These are phyloP conservation scores for Poecilia wingei DNA, from an alignment of 2,797 vertebrate species.

Conservation along the genomic window DNA sequence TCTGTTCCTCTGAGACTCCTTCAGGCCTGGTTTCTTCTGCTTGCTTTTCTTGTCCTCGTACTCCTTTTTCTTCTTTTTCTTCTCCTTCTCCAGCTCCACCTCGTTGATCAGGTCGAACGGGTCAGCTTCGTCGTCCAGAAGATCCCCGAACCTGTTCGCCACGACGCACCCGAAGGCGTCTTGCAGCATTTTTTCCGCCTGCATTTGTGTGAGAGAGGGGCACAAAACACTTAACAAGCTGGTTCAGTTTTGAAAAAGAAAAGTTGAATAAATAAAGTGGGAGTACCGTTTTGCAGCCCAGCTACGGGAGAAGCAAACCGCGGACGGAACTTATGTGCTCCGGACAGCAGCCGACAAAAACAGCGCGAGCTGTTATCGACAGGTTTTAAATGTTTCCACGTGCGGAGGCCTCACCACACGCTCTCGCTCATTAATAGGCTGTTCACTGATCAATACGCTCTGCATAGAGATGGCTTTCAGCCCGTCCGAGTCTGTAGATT, in stretches of 20 bases:
- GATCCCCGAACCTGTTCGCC: slow-evolving; percentile 88
- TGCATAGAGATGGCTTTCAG: not conserved
- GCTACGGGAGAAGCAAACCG: not conserved
- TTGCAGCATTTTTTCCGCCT: slow-evolving; percentile 79
- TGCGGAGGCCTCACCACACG: slow-evolving; percentile 64
- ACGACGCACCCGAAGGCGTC: slow-evolving; percentile 89
- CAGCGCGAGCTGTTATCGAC: not conserved
- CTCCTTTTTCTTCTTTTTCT: slow-evolving; percentile 61
- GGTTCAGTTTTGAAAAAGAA: not conserved
- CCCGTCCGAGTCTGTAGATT: not conserved
- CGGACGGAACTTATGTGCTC: not conserved
- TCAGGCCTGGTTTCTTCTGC: slow-evolving; percentile 73
- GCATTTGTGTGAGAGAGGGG: slow-evolving; percentile 22
- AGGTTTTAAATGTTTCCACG: slow-evolving; percentile 67
- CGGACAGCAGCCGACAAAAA: slow-evolving; percentile 9
- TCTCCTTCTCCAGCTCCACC: slow-evolving; percentile 74
- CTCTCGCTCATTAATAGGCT: slow-evolving; percentile 46
- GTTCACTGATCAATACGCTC: slow-evolving; percentile 28
- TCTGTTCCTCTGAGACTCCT: slow-evolving; percentile 86
- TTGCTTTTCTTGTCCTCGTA: slow-evolving; percentile 67
- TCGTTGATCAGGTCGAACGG: slow-evolving; percentile 88
- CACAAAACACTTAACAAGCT: not conserved
- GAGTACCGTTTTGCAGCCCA: slow-evolving; percentile 11
- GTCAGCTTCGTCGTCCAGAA: slow-evolving; percentile 90
- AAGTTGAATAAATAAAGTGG: no score